These are phyloP conservation scores for Hippocampus mohnikei DNA, from an alignment of 2,113 vertebrate genomes.

Conservation along the genomic window DNA sequence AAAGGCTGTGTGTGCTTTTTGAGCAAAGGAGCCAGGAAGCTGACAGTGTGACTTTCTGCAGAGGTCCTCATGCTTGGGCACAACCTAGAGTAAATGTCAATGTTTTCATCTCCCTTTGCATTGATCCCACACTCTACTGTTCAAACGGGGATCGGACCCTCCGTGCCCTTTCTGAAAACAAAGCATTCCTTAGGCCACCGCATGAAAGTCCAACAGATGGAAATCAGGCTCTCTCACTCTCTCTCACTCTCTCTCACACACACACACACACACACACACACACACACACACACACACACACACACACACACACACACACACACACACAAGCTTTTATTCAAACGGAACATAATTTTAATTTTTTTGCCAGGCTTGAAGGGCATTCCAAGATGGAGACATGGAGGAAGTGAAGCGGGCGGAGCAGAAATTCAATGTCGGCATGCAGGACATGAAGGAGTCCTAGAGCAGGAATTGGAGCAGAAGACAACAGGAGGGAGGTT, in stretches of 20 bases:
- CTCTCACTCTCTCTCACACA: not conserved
- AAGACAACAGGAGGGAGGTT: no score
- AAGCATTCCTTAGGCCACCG: slow-evolving; percentile 47
- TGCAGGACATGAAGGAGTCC: no score
- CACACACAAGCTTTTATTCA: not conserved
- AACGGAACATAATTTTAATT: no score
- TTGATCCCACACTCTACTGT: slow-evolving; percentile 53
- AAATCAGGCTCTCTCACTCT: not conserved
- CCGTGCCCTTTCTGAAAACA: slow-evolving; percentile 68
- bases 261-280: no score
- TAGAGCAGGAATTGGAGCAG: no score
- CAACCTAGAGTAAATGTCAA: slow-evolving; percentile 59
- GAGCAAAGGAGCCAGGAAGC: slow-evolving; percentile 10
- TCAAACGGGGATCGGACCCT: slow-evolving; percentile 47
- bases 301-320: no score
- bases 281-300: no score
- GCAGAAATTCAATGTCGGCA: no score
- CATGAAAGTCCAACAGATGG: slow-evolving; percentile 54
- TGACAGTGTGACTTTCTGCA: slow-evolving; percentile 39
- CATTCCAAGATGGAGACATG: no score
- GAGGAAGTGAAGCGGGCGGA: no score
- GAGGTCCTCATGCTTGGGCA: slow-evolving; percentile 52
- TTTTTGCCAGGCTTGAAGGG: no score
- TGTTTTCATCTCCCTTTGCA: slow-evolving; percentile 54
- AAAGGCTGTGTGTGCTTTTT: slow-evolving; percentile 13